Conservation (phyloP, 2,888 invertebrate genomes). For the Drosophila neonasuta region DNA sequence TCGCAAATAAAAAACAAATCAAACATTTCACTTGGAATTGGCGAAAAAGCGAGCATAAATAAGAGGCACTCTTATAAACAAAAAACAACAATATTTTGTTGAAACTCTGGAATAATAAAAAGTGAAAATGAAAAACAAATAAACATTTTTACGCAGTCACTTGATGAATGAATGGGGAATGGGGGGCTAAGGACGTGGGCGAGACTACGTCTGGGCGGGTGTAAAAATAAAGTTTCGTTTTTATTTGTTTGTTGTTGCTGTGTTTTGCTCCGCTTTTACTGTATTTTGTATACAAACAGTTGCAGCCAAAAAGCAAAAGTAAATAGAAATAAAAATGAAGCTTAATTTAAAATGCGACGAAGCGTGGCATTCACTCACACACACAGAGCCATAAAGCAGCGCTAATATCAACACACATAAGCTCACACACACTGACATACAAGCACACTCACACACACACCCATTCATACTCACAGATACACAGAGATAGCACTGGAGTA, state of each 20-base stretch:
- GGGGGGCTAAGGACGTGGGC: background rate
- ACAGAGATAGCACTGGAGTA: slow-evolving; percentile 11
- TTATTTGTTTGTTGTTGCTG: slow-evolving; percentile 15
- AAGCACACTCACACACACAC: slow-evolving; percentile 34
- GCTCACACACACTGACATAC: slow-evolving; percentile 17
- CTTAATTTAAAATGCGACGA: slow-evolving; percentile 79
- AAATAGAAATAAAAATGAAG: slow-evolving; percentile 75
- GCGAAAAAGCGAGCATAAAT: slow-evolving; percentile 34
- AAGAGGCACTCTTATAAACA: slow-evolving; percentile 33
- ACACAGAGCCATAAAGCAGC: slow-evolving; percentile 59
- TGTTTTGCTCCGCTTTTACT: background rate
- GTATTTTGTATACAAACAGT: slow-evolving; percentile 48
- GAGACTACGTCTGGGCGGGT: slow-evolving; percentile 33
- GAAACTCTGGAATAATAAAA: slow-evolving; percentile 64
- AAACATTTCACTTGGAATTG: slow-evolving; percentile 63
- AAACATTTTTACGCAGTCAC: slow-evolving; percentile 38
- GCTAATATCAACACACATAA: slow-evolving; percentile 61
- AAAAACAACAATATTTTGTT: slow-evolving; percentile 43
- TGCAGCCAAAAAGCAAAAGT: slow-evolving; percentile 62
- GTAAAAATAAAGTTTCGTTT: slow-evolving; percentile 46
- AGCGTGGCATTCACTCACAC: slow-evolving; percentile 59
- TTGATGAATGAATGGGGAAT: background rate
- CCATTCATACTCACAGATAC: background rate
- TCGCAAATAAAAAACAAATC: slow-evolving; percentile 69
- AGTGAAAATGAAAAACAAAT: slow-evolving; percentile 69